Evolutionary conservation across 2,888 invertebrate genomes (phyloP), one percentile per base, ranked within the genome.

Genomic region (Drosophila villosipedis): DNA sequence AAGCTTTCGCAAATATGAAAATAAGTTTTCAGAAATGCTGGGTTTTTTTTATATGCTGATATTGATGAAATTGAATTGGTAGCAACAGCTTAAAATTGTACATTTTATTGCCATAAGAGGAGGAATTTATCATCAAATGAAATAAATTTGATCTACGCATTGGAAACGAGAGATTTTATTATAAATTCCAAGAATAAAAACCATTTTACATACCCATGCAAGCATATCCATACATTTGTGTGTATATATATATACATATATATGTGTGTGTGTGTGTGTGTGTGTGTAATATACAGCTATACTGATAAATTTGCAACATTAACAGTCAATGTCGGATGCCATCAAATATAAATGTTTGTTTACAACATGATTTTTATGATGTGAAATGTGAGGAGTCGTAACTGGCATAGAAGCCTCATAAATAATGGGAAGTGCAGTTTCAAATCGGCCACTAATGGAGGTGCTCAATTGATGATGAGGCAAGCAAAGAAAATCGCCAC

Each of bases 371-470:
- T 63, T 62, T 72, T 70, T 72, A 70, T 72, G 63, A 55, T 62
- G 62, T 49, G 53, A 71, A 54, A 71, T 63, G 54, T 12, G 43
- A 60, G 37, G 43, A 33, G 53, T 70, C 50, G 50, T 53, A 60
- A 59, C 49, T 59, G 50, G 58, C 37, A 67, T 66, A 41, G 47
- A 53, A 41, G 33, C n/a, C 19, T 28, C 64, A 76, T 76, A 68
- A 78, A 81, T 81, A 60, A 73, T 64, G 65, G 43, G 10, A 41
- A 53, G 49, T 81, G 78, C 81, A 77, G 37, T 60, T 81, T 41
- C 52, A 60, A 67, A 78, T 61, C 39, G 64, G 50, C 61, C 78
- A 57, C 78, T 73, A 79, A 79, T 79, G 82, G 73, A 67, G 68
- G 47, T 59, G 57, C 59, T 58, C 76, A 35, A 67, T 68, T 69